Conservation (phyloP, 2,888 invertebrate genomes). For the Mimumesa dahlbomi region DNA sequence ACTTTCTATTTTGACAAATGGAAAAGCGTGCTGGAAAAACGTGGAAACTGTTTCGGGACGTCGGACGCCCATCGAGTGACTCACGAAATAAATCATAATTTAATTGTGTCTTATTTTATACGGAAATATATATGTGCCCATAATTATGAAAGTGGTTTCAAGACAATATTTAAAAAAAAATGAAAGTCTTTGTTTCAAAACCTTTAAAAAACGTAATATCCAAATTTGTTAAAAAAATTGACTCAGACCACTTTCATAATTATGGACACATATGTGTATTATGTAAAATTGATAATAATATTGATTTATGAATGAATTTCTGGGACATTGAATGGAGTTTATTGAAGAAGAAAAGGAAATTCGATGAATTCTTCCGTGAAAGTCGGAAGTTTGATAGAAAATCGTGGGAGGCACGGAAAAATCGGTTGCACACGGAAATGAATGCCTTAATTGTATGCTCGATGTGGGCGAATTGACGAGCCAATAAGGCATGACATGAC, state of each 20-base stretch:
- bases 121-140: too few species aligned
- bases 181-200: too few species aligned
- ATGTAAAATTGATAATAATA: background rate
- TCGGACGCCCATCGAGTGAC: background rate
- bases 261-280: too few species aligned
- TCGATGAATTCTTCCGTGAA: too few species aligned
- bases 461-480: constrained; percentile 77
- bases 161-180: too few species aligned
- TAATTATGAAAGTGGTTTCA: too few species aligned
- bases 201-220: too few species aligned
- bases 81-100: background rate
- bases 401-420: constrained; percentile 63
- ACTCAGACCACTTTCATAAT: too few species aligned
- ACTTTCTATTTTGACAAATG: constrained; percentile 50
- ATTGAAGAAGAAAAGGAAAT: too few species aligned
- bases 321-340: background rate
- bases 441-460: constrained; percentile 64
- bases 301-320: background rate
- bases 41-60: background rate
- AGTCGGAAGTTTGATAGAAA: constrained; percentile 14
- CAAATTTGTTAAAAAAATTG: too few species aligned
- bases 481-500: constrained; percentile 77
- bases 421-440: constrained; percentile 59
- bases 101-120: background rate
- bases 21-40: constrained; percentile 26